Evolutionary conservation across 2,888 invertebrate species (phyloP), one percentile per base, ranked within the genome.

Genomic region (Heliconius aoede): DNA sequence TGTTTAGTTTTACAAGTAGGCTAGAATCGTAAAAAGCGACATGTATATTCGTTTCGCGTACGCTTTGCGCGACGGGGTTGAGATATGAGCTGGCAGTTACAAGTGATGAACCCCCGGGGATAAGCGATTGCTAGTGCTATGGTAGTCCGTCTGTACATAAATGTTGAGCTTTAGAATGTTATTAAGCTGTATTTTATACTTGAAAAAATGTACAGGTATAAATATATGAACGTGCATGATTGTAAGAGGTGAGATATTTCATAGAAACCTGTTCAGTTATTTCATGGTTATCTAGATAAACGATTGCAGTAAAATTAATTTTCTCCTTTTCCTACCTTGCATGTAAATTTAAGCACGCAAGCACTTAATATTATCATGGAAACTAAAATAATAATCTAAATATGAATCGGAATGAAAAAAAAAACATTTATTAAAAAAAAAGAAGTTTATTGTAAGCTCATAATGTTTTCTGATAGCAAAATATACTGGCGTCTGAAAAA

Each of bases 71-170:
- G 32, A 61, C 46, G 28, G 74, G 30, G 26, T 51, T 75, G 68
- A 75, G 51, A 75, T 74, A 69, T 69, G 61, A 32, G 74, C 60
- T 61, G 32, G 74, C 68, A 69, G 51, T 61, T 71, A 71, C 40
- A 75, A 75, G 74, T 69, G 74, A 75, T 69, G 69, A 62, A 32
- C 51, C 61, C 69, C 51, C 69, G 69, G 61, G 74, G 46, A 61
- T 74, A 74, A 74, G 68, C 61, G 69, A 74, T 74, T 69, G 68
- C 72, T 26, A 72, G 72, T 72, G 26, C 32, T 60, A 72, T 72
- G 72, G 72, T 60, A 60, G 58, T 72, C 60, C 21, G 60, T 72
- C 72, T 72, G 60, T 24, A 11, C 60, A 21, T 72, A 72, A 72
- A 60, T 40, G 36, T 60, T 72, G 40, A 36, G 36, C 60, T 72